These are phyloP conservation scores for Micrasema minimum DNA, from an alignment of 1,140 invertebrate species.

Conservation along the genomic window DNA sequence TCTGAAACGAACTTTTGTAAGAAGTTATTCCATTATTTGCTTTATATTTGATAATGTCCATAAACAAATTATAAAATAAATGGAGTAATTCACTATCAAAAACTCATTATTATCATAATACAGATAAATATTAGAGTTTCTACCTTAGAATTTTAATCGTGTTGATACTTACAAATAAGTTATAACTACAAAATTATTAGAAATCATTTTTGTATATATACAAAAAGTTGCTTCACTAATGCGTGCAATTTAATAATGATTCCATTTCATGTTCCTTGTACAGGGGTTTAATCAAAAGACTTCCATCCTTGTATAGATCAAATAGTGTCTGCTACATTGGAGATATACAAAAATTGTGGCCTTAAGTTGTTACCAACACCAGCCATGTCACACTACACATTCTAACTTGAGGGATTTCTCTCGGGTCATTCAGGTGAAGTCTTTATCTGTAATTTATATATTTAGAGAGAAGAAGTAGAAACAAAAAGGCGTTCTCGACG, in stretches of 20 bases:
- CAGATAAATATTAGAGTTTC: no score
- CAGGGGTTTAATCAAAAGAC: slow-evolving; percentile 94
- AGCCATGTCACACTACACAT: slow-evolving; percentile 92
- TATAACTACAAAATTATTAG: neutral
- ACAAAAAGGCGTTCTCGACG: no score
- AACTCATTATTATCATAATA: no score
- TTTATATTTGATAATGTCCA: no score
- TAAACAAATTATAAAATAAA: no score
- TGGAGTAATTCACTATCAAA: no score
- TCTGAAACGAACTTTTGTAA: no score
- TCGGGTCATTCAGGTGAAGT: slow-evolving; percentile 88
- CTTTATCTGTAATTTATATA: no score
- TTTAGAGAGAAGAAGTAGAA: no score
- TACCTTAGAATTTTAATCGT: no score
- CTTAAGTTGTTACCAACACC: slow-evolving; percentile 88
- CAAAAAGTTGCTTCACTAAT: neutral
- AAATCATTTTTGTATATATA: neutral
- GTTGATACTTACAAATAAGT: no score
- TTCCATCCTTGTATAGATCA: slow-evolving; percentile 94
- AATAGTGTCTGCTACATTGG: slow-evolving; percentile 86
- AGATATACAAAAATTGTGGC: slow-evolving; percentile 88
- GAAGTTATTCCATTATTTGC: no score
- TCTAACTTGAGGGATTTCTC: slow-evolving; percentile 96
- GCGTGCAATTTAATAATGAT: neutral
- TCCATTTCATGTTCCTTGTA: slow-evolving; percentile 48